A percentile compares a stretch with the other conserved stretches of the same genome.
Evolutionary conservation across 2,888 invertebrate species (phyloP).

Genomic region (Drosophila pegasa): DNA sequence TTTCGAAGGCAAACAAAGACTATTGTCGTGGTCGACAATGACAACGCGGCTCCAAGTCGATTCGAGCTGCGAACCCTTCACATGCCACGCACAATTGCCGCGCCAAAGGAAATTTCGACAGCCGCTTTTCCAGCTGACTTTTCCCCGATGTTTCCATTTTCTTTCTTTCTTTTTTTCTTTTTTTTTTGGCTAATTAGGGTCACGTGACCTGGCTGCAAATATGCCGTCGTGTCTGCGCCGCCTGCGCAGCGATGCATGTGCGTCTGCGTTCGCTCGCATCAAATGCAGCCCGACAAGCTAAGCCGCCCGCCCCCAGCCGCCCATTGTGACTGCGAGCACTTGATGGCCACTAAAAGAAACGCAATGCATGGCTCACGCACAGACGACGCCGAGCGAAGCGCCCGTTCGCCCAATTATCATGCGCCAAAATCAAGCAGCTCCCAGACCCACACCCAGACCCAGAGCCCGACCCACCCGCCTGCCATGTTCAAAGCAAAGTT

Average conservation of each 20-base stretch:
- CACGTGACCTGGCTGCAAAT: conserved; percentile 65
- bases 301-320: neutral
- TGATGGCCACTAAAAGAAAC: conserved; percentile 38
- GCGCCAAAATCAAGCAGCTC: conserved; percentile 53
- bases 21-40: conserved; percentile 11
- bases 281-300: conserved; percentile 54
- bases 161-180: conserved; percentile 8
- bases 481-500: conserved; percentile 65
- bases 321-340: conserved; percentile 6
- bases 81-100: conserved; percentile 56
- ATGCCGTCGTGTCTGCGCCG: conserved; percentile 12
- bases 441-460: neutral
- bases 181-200: conserved; percentile 69
- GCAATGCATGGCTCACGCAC: conserved; percentile 63
- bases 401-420: conserved; percentile 62
- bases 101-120: conserved; percentile 29
- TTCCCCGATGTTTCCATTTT: neutral
- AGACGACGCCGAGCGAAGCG: conserved; percentile 40
- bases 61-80: conserved; percentile 34
- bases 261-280: conserved; percentile 45
- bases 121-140: conserved; percentile 35
- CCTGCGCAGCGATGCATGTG: conserved; percentile 64
- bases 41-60: conserved; percentile 27
- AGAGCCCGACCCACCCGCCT: conserved; percentile 1
- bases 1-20: conserved; percentile 21